Conservation (phyloP, 2,888 invertebrate genomes). For the Dioctria rufipes region DNA sequence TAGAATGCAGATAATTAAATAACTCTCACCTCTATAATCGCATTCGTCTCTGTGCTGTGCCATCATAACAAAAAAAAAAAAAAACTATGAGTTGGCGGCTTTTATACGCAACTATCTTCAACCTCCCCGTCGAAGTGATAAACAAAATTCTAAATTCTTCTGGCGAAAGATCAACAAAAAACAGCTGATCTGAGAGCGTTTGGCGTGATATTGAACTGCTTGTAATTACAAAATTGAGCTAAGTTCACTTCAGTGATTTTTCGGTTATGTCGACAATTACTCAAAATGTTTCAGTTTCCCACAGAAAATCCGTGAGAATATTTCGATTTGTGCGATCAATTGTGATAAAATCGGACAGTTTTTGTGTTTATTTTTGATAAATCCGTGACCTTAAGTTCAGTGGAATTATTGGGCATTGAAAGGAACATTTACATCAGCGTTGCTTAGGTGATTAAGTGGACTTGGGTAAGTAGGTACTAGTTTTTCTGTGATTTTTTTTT, state of each 20-base stretch:
- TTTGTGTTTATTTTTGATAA: not conserved
- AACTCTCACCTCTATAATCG: no score
- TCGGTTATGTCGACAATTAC: slow-evolving; percentile 7
- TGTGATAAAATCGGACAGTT: not conserved
- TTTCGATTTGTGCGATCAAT: slow-evolving; percentile 26
- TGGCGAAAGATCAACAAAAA: not conserved
- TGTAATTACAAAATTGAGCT: slow-evolving; percentile 15
- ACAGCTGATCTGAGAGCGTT: slow-evolving; percentile 33
- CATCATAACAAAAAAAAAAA: no score
- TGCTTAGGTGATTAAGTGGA: no score
- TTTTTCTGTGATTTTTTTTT: no score
- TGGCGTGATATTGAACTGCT: slow-evolving; percentile 22
- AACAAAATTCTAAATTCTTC: not conserved
- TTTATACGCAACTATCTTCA: no score
- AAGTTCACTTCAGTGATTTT: slow-evolving; percentile 22
- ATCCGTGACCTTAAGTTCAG: not conserved
- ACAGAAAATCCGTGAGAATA: slow-evolving; percentile 25
- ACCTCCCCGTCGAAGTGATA: no score
- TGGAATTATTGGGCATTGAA: not conserved
- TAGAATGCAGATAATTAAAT: no score
- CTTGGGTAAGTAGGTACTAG: no score
- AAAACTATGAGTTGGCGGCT: no score
- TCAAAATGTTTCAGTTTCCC: slow-evolving; percentile 34
- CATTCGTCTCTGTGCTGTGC: no score
- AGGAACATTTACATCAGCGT: no score